phyloP scores from a whole-genome alignment of 2,113 vertebrate species.

The Actenoides hombroni region DNA sequence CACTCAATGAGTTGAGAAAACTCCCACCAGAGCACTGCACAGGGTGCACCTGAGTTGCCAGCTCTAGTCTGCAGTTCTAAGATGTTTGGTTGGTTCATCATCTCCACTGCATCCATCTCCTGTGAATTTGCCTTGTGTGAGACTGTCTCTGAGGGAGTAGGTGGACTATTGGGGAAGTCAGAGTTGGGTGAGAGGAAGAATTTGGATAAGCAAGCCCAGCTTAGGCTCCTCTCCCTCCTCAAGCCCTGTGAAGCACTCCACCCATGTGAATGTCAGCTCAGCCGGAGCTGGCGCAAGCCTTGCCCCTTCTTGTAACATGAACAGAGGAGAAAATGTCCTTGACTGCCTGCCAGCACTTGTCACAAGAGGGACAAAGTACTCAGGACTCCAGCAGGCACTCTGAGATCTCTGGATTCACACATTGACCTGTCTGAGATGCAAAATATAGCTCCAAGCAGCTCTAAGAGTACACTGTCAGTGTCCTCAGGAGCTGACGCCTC shows the following conservation, averaged over 20 bases:
- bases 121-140: background rate
- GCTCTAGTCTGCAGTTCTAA: background rate
- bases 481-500: background rate
- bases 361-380: background rate
- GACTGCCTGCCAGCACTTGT: background rate
- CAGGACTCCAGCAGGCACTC: background rate
- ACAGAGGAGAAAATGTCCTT: background rate
- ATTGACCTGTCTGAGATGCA: background rate
- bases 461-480: background rate
- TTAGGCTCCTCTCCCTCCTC: background rate
- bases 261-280: background rate
- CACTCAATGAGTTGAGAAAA: background rate
- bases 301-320: background rate
- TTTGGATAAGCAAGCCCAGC: background rate
- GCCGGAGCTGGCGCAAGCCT: background rate
- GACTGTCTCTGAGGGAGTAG: background rate
- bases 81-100: background rate
- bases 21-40: background rate
- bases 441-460: background rate
- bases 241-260: background rate
- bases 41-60: rapidly evolving
- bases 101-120: background rate
- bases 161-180: rapidly evolving
- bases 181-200: background rate
- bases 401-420: background rate